These are phyloP conservation scores for Gymnodraco acuticeps DNA, from an alignment of 2,797 vertebrate species.

Conservation along the genomic window DNA sequence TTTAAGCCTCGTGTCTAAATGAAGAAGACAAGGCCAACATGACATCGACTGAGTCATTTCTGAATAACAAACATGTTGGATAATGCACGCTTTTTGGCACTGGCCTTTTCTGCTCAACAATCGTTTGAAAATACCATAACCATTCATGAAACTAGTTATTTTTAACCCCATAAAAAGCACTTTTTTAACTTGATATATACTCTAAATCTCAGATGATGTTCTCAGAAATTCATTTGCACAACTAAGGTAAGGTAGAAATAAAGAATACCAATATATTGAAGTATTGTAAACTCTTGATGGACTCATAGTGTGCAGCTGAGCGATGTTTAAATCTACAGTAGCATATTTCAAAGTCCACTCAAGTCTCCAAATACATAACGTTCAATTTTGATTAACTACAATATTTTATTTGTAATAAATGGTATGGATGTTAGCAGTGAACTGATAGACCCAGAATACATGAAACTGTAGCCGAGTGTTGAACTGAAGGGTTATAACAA, in stretches of 20 bases:
- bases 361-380: no score
- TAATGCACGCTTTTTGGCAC: neutral
- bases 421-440: no score
- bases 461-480: neutral
- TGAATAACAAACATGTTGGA: neutral
- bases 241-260: neutral
- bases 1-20: neutral
- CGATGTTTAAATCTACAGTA: neutral
- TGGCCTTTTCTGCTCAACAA: neutral
- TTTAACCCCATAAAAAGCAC: no score
- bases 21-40: constrained; percentile 14
- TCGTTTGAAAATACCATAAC: neutral
- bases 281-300: neutral
- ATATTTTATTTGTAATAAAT: no score
- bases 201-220: no score
- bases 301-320: neutral
- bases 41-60: constrained; percentile 1
- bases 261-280: neutral
- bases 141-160: neutral
- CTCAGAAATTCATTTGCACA: no score
- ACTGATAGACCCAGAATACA: no score
- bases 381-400: no score
- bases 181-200: no score
- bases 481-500: neutral
- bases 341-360: neutral